Conservation (phyloP, 30 jellyfish, hydroid and myxozoan genomes). For the Aurelia sp. region DNA sequence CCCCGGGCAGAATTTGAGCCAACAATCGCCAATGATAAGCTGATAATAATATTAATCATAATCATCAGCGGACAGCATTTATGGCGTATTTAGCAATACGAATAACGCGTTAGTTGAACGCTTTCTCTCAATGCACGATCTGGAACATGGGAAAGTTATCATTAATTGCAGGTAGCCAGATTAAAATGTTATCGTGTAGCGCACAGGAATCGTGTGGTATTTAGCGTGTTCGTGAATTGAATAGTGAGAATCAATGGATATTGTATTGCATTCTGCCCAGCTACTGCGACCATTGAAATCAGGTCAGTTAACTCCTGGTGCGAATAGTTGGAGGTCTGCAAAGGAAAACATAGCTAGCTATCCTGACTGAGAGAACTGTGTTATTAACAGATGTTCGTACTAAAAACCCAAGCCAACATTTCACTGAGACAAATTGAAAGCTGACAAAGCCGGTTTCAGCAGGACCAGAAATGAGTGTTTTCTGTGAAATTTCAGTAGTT, state of each 20-base stretch:
- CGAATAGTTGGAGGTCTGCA: conserved; percentile 33
- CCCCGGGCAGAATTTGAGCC: conserved; percentile 14
- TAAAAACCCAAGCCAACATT: too few relatives aligned
- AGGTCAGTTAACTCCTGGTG: conserved; percentile 25
- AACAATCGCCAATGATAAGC: conserved; percentile 28
- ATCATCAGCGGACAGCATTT: conserved; percentile 9
- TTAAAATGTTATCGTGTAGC: neutral
- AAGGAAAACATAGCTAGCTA: conserved; percentile 32
- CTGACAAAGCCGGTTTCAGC: too few relatives aligned
- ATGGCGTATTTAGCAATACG: conserved; percentile 9
- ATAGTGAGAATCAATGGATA: neutral
- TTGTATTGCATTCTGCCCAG: neutral
- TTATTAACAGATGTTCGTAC: neutral
- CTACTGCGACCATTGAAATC: conserved; percentile 6
- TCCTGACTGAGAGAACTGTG: neutral
- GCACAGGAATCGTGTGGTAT: conserved; percentile 5
- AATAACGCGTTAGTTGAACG: neutral
- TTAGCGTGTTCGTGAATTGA: conserved; percentile 1
- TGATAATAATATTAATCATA: conserved; percentile 19
- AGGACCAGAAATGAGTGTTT: too few relatives aligned
- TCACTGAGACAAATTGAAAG: too few relatives aligned
- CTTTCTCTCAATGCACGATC: neutral
- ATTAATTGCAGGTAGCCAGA: neutral
- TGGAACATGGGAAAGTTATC: neutral
- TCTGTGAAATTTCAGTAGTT: neutral